These are phyloP conservation scores for Ceraclea dissimilis DNA, from an alignment of 2,888 invertebrate genomes.

Conservation along the genomic window DNA sequence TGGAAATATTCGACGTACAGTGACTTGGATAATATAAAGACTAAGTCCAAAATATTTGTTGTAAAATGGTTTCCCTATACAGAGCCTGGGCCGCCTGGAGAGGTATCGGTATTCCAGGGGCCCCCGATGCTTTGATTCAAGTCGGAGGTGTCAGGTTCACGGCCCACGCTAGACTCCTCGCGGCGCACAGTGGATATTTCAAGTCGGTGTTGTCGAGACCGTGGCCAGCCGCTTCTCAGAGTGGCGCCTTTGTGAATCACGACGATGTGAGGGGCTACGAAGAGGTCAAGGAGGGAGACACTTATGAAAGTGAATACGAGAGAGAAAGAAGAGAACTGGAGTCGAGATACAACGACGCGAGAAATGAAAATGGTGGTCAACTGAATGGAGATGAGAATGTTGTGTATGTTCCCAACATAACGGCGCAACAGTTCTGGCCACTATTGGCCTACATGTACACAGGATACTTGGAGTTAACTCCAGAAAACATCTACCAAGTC, in stretches of 20 bases:
- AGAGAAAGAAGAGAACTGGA: background rate
- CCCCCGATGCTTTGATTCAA: slow-evolving; percentile 57
- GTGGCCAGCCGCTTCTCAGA: slow-evolving; percentile 4
- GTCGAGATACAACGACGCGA: background rate
- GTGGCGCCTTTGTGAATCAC: slow-evolving; percentile 26
- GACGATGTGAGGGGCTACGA: background rate
- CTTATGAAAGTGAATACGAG: slow-evolving; percentile 14
- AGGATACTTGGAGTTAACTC: slow-evolving; percentile 59
- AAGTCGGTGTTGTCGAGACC: slow-evolving; percentile 51
- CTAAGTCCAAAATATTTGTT: too few relatives aligned
- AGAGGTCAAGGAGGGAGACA: slow-evolving; percentile 5
- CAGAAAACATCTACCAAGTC: slow-evolving; percentile 64
- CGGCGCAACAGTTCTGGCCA: slow-evolving; percentile 57
- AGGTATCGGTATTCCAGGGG: slow-evolving; percentile 32
- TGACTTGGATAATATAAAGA: too few relatives aligned
- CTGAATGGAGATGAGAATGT: slow-evolving; percentile 28
- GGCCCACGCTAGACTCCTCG: slow-evolving; percentile 57
- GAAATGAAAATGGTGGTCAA: slow-evolving; percentile 1
- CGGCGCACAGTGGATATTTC: slow-evolving; percentile 64
- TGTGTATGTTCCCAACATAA: slow-evolving; percentile 48
- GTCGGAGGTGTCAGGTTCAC: slow-evolving; percentile 61
- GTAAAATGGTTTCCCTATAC: slow-evolving; percentile 43
- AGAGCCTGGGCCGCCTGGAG: slow-evolving; percentile 43
- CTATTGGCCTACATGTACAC: slow-evolving; percentile 69
- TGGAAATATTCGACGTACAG: too few relatives aligned